A percentile compares a stretch with the other conserved stretches of the same genome.
Evolutionary conservation across 2,888 invertebrate species (phyloP).

Genomic region (Lagria hirta): DNA sequence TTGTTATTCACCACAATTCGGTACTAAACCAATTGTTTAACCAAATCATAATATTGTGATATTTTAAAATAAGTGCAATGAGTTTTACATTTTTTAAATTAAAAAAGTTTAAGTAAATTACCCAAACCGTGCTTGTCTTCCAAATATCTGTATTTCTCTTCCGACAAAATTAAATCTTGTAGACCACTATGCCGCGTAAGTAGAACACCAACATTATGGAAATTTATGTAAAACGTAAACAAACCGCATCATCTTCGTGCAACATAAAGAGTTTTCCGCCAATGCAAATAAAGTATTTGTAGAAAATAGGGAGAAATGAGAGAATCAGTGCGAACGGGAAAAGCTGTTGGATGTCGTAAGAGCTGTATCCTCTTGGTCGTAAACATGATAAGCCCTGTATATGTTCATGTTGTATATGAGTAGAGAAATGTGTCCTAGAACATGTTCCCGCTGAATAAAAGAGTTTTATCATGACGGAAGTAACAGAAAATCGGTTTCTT

Average conservation of each 20-base stretch:
- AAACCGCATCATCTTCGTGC: conserved; percentile 19
- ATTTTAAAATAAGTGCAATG: too few species aligned
- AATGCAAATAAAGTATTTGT: conserved; percentile 24
- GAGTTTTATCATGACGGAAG: conserved; percentile 24
- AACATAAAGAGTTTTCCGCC: conserved; percentile 19
- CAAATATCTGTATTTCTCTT: too few species aligned
- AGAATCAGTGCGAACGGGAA: conserved; percentile 24
- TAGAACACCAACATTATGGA: conserved; percentile 20
- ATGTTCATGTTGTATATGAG: conserved; percentile 23
- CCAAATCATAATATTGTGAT: too few species aligned
- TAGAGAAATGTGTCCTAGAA: conserved; percentile 15
- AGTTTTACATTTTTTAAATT: too few species aligned
- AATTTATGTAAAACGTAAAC: conserved; percentile 26
- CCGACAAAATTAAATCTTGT: conserved; percentile 15
- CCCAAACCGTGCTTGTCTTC: too few species aligned
- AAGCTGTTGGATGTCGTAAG: conserved; percentile 23
- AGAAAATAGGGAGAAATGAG: conserved; percentile 16
- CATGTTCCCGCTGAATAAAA: conserved; percentile 23
- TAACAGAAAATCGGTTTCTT: conserved; percentile 19
- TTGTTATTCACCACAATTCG: too few species aligned
- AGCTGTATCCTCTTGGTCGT: conserved; percentile 24
- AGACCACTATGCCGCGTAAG: conserved; percentile 13
- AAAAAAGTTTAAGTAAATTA: too few species aligned
- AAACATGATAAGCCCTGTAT: conserved; percentile 25
- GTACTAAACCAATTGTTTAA: too few species aligned